Percentiles rank a stretch among this genome's conserved stretches.
Evolutionary conservation across 2,888 invertebrate species (phyloP).

Genomic region (Lycaena phlaeas): DNA sequence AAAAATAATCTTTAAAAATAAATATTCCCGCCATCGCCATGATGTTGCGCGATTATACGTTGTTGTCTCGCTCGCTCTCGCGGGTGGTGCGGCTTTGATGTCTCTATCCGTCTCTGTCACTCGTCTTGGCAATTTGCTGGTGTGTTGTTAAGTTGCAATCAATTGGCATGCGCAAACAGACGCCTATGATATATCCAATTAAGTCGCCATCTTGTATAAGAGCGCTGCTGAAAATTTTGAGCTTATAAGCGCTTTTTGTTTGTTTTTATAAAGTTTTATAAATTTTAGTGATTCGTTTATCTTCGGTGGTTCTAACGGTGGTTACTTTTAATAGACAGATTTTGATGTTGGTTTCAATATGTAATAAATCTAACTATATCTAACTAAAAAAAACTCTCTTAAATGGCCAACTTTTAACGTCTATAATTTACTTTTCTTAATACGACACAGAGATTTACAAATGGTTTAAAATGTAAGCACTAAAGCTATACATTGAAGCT

Average conservation of each 20-base stretch:
- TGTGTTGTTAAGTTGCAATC: slow-evolving; percentile 72
- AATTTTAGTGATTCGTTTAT: too few species aligned
- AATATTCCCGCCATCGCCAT: slow-evolving; percentile 48
- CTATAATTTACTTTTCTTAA: too few species aligned
- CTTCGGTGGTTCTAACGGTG: too few species aligned
- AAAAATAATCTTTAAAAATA: slow-evolving; percentile 59
- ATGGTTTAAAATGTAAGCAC: too few species aligned
- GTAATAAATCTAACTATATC: too few species aligned
- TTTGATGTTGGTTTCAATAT: too few species aligned
- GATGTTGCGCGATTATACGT: slow-evolving; percentile 24
- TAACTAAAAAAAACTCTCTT: too few species aligned
- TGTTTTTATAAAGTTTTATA: not conserved
- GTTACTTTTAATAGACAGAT: too few species aligned
- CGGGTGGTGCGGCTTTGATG: not conserved
- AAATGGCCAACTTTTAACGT: too few species aligned
- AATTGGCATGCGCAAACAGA: slow-evolving; percentile 74
- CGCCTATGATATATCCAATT: slow-evolving; percentile 74
- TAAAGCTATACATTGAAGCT: too few species aligned
- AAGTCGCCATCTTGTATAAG: slow-evolving; percentile 38
- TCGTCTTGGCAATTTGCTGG: slow-evolving; percentile 61
- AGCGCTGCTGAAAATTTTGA: slow-evolving; percentile 32
- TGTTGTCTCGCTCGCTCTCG: slow-evolving; percentile 27
- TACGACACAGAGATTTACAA: too few species aligned
- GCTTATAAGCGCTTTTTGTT: slow-evolving; percentile 13
- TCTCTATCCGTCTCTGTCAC: slow-evolving; percentile 31